These are phyloP conservation scores for Drosophila recens DNA, from an alignment of 2,888 invertebrate species.

Conservation along the genomic window DNA sequence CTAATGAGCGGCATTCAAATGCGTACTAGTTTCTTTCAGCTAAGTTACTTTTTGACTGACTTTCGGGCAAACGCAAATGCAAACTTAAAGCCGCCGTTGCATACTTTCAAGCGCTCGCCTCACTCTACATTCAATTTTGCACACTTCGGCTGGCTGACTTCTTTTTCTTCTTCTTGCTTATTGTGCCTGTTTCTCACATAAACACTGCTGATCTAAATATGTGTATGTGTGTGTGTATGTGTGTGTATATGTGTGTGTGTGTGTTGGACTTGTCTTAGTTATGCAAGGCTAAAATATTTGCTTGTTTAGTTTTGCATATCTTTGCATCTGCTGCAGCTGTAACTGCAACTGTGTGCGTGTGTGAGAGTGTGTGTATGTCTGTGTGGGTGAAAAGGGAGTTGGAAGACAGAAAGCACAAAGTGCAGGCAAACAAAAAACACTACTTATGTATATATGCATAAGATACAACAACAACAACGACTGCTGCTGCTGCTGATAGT, in stretches of 20 bases:
- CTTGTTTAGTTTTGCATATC: slow-evolving; percentile 81
- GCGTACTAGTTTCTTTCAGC: slow-evolving; percentile 53
- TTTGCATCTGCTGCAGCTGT: slow-evolving; percentile 71
- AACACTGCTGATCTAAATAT: not conserved
- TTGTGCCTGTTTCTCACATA: slow-evolving; percentile 47
- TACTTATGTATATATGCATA: slow-evolving; percentile 21
- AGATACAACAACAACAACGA: slow-evolving; percentile 36
- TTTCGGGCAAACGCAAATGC: slow-evolving; percentile 20
- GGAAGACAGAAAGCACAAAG: slow-evolving; percentile 28
- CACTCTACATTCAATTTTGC: slow-evolving; percentile 41
- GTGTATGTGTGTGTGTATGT: slow-evolving; percentile 6
- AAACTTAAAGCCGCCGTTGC: slow-evolving; percentile 61
- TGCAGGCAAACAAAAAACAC: slow-evolving; percentile 36
- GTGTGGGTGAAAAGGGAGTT: slow-evolving; percentile 23
- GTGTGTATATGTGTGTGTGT: slow-evolving; percentile 15
- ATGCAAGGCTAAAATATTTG: slow-evolving; percentile 77
- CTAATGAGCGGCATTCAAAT: slow-evolving; percentile 71
- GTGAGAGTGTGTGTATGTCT: slow-evolving; percentile 18
- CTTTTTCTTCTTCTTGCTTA: slow-evolving; percentile 41
- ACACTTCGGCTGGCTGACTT: slow-evolving; percentile 37
- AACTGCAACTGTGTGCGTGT: slow-evolving; percentile 33
- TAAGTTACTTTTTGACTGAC: slow-evolving; percentile 21
- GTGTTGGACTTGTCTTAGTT: slow-evolving; percentile 56
- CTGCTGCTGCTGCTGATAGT: slow-evolving; percentile 50
- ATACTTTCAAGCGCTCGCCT: slow-evolving; percentile 32